Base-by-base conservation (phyloP, 1,140 invertebrate species). In the Cataglyphis hispanica region DNA sequence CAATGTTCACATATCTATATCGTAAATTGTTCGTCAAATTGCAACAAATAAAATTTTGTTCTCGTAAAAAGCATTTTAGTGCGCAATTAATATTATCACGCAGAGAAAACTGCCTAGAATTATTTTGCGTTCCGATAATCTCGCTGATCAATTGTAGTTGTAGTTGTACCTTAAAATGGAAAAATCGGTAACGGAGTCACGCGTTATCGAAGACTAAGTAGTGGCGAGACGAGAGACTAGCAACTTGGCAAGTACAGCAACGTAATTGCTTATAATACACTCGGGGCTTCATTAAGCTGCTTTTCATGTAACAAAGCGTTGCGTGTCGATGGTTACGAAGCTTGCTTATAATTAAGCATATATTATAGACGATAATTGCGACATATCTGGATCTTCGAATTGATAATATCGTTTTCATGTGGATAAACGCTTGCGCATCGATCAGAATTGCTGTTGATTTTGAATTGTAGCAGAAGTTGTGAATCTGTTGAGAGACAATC, bases 261-360 rank as follows among this genome's bases (percentile, higher is more conserved):
- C 64, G 84, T 86, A 77, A 90, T 87, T 87, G 83, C 43, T 67
- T 86, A 34, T 74, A 61, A 67, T 84, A 89, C 84, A 37, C 53
- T 22, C 77, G 77, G 84, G 93, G 91, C 91, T 94, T 94, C 93
- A 84, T 80, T 91, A 92, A 94, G 91, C 92, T 86, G 80, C 88
- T 93, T 93, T 94, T 94, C 91, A 93, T 91, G 90, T 93, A 94
- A 94, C 90, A 86, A 85, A 60, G 43, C 75, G 72, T 92, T 84
- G 90, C 87, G 86, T 92, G 90, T 91, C 91, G 64, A 80, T 75
- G 86, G 85, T 88, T 78, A 88, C 80, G 70, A 88, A 34, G 89
- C 87, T 90, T 87, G 63, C 83, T 85, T 86, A 87, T 81, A 81
- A 81, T 81, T 81, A 72, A 64, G 31, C 13, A 61, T n/a, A 7